Evolutionary conservation across 2,888 invertebrate species (phyloP).

Genomic region (Mythimna lalbum): DNA sequence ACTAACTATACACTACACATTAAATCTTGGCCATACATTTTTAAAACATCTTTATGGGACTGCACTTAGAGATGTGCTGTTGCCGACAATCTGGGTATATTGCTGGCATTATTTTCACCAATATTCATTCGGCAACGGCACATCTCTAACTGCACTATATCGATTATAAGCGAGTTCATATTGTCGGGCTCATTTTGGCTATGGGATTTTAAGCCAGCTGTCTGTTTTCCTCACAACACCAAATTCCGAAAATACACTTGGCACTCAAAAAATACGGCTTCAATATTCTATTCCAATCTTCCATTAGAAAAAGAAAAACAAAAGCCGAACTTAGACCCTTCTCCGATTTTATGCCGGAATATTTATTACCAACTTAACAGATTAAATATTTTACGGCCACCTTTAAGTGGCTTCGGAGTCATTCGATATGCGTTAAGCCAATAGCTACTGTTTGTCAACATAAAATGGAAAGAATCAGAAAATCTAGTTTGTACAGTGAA

Average conservation of each 20-base stretch:
- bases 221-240: neutral
- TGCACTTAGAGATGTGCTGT: too few species aligned
- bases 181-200: too few species aligned
- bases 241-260: neutral
- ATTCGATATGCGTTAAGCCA: slow-evolving; percentile 67
- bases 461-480: slow-evolving; percentile 10
- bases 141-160: too few species aligned
- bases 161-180: too few species aligned
- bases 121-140: too few species aligned
- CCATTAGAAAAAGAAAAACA: slow-evolving; percentile 55
- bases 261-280: slow-evolving; percentile 40
- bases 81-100: too few species aligned
- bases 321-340: slow-evolving; percentile 54
- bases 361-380: slow-evolving; percentile 68
- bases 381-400: slow-evolving; percentile 66
- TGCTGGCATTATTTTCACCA: too few species aligned
- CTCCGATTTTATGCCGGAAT: slow-evolving; percentile 59
- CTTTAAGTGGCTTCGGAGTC: slow-evolving; percentile 65
- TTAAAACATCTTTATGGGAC: too few species aligned
- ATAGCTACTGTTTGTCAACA: slow-evolving; percentile 61
- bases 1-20: too few species aligned
- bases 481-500: neutral
- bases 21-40: too few species aligned
- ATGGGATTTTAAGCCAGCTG: too few species aligned
- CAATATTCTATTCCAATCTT: slow-evolving; percentile 40